A percentile compares a stretch with the other conserved stretches of the same genome.
These are phyloP conservation scores for Dusona sp. DNA, from an alignment of 2,888 invertebrate genomes.

Conservation along the genomic window DNA sequence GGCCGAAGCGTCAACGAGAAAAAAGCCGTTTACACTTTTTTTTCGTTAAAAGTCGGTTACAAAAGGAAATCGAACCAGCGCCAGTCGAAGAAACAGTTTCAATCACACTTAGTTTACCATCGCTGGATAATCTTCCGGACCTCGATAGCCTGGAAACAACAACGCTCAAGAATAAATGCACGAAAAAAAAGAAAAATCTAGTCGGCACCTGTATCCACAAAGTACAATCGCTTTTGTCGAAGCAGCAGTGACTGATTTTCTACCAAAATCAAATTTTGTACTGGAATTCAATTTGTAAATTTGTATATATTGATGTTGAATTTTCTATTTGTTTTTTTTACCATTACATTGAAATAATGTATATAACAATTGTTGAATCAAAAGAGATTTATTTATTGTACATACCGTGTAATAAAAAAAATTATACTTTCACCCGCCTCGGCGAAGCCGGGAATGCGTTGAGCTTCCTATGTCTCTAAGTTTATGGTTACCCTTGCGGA, in stretches of 20 bases:
- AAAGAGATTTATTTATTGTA: neutral
- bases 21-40: neutral
- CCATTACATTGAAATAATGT: neutral
- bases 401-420: neutral
- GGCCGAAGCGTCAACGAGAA: constrained; percentile 63
- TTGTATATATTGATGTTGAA: constrained; percentile 15
- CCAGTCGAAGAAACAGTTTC: constrained; percentile 65
- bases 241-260: constrained; percentile 54
- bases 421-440: too few species aligned
- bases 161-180: constrained; percentile 50
- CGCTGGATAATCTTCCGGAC: constrained; percentile 72
- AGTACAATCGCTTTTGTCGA: constrained; percentile 72
- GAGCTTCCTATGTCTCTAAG: too few species aligned
- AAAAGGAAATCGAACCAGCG: constrained; percentile 51
- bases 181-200: constrained; percentile 72
- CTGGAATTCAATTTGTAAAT: constrained; percentile 18
- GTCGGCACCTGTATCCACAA: constrained; percentile 74
- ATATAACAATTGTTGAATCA: neutral
- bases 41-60: too few species aligned
- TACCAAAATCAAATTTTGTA: neutral
- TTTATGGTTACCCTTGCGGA: too few species aligned
- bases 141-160: constrained; percentile 65
- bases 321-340: neutral
- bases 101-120: constrained; percentile 54
- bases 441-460: too few species aligned